Conservation (phyloP, 2,888 invertebrate species). For the Caenorhabditis sulstoni region DNA sequence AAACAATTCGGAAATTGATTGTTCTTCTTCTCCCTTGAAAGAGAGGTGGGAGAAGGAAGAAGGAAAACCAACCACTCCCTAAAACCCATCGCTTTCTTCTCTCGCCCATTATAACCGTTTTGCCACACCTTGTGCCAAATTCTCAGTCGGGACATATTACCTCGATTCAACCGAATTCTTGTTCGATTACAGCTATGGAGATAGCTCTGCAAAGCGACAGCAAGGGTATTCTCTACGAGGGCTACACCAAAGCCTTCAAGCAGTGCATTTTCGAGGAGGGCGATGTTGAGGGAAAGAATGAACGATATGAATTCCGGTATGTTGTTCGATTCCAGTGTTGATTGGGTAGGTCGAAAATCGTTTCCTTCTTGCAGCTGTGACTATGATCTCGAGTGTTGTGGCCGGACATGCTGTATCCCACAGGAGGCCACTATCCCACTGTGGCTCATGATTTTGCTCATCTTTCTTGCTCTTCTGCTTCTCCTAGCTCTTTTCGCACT, state of each 20-base stretch:
- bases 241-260: conserved; percentile 77
- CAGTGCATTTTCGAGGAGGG: conserved; percentile 79
- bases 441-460: conserved; percentile 76
- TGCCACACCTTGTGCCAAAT: conserved; percentile 7
- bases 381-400: conserved; percentile 77
- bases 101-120: conserved; percentile 11
- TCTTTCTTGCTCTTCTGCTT: conserved; percentile 68
- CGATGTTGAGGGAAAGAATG: conserved; percentile 77
- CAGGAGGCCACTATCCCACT: conserved; percentile 73
- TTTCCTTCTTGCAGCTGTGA: conserved; percentile 73
- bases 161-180: not conserved
- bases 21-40: conserved; percentile 19
- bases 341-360: not conserved
- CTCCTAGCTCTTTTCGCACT: conserved; percentile 69
- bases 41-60: conserved; percentile 23
- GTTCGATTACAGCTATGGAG: conserved; percentile 68
- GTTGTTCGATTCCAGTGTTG: conserved; percentile 5
- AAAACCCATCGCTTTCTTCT: conserved; percentile 28
- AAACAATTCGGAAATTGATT: conserved; percentile 51
- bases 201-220: conserved; percentile 77
- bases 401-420: conserved; percentile 78
- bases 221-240: conserved; percentile 79
- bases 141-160: not conserved
- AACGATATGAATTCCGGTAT: conserved; percentile 79
- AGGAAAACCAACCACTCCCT: conserved; percentile 54